Conservation (phyloP, 2,113 vertebrate genomes). For the Bos taurus region ARS-UCD2.0 NC_037329.1:112789501-112790000, state of each 20-base stretch:
- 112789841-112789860: not conserved
- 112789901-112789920: not conserved
- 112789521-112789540: fast-evolving
- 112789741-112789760: not conserved
- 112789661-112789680: not conserved
- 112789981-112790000: not conserved
- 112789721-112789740: fast-evolving
- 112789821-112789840: not conserved
- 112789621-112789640: no score
- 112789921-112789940: not conserved
- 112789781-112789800: not conserved
- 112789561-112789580: not conserved
- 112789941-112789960: not conserved
- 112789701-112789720: not conserved
- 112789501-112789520: not conserved
- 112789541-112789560: fast-evolving
- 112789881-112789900: not conserved
- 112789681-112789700: not conserved
- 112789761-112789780: not conserved
- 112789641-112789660: not conserved
- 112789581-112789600: not conserved
- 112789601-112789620: not conserved
- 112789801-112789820: not conserved
- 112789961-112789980: not conserved
- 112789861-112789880: not conserved